Evolutionary conservation across 1,140 invertebrate species (phyloP), one percentile per base, ranked within the genome.

Genomic region (Drosophila lacertosa): DNA sequence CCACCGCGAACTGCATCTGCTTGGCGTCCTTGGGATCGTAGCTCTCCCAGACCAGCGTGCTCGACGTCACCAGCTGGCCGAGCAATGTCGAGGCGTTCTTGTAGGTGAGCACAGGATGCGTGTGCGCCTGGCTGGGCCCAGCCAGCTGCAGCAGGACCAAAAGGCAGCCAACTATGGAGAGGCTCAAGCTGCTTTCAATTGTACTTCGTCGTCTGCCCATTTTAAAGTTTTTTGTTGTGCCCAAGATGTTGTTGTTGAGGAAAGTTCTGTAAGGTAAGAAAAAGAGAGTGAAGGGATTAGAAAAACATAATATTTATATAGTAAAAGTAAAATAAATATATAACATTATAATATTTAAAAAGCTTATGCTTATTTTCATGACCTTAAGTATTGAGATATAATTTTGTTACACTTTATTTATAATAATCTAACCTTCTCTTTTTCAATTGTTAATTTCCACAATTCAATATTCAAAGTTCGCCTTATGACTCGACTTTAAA

Each of bases 31-130:
- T 82, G 0, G 89, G 76, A 10, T 92, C 91, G 44, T 93, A 92
- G 6, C 74, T 84, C 48, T 91, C 90, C 94, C 94, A 94, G 20
- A 92, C 91, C 22, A 94, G 77, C 1, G 93, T 94, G 58, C 92
- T 93, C 15, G 94, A 94, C 5, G 94, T 94, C 10, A 94, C 79
- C 53, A 92, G 66, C 44, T 93, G 92, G 1, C 89, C 89, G 45
- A 90, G 37, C 15, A 58, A 37, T 5, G 88, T 83, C 9, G 89
- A 91, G 7, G 80, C 71, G 20, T 90, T 90, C 53, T 77, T 82
- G 42, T 90, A 84, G 10, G 72, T 91, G 1, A 73, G 53, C 33
- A 91, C 90, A 0, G 88, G 57, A 62, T 91, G 89, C n/a, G 60
- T 60, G 4, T 69, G 62, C 7, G 66, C 70, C 39, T 33, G 16